These are phyloP conservation scores for Cyclura pinguis DNA, from an alignment of 2,797 vertebrate species.

Conservation along the genomic window DNA sequence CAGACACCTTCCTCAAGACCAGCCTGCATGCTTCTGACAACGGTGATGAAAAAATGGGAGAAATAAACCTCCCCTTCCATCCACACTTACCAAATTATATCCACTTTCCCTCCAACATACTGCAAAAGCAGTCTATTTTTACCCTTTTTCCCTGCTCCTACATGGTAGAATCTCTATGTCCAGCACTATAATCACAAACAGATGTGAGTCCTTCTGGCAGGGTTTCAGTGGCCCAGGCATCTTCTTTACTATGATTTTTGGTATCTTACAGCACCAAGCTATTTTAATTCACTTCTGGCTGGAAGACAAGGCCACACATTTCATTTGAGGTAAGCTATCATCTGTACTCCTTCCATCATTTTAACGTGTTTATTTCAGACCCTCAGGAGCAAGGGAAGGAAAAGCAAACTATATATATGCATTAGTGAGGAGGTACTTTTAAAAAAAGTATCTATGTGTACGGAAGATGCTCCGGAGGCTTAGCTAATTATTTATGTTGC, in stretches of 20 bases:
- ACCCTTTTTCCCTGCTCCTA: neutral
- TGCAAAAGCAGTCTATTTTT: neutral
- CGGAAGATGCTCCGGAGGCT: slow-evolving; percentile 17
- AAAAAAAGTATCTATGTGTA: neutral
- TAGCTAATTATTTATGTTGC: slow-evolving; percentile 1
- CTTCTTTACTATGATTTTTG: slow-evolving; percentile 25
- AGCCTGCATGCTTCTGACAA: neutral
- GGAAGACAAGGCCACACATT: neutral
- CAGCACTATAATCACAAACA: slow-evolving; percentile 9
- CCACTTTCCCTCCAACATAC: neutral
- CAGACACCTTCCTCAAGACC: neutral
- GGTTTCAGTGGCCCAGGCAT: slow-evolving; percentile 2
- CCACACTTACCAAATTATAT: neutral
- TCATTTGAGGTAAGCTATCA: slow-evolving; percentile 17
- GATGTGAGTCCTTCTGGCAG: slow-evolving; percentile 33
- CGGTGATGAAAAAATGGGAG: neutral
- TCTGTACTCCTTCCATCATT: slow-evolving; percentile 25
- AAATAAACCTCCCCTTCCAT: neutral
- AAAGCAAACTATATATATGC: neutral
- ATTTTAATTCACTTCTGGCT: slow-evolving; percentile 51
- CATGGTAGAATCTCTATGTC: neutral
- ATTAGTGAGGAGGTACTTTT: neutral
- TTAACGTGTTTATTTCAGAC: slow-evolving; percentile 25
- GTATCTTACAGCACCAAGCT: slow-evolving; percentile 9
- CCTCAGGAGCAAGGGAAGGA: neutral